These are phyloP conservation scores for Lophius piscatorius DNA, from an alignment of 2,113 vertebrate species.

Conservation along the genomic window DNA sequence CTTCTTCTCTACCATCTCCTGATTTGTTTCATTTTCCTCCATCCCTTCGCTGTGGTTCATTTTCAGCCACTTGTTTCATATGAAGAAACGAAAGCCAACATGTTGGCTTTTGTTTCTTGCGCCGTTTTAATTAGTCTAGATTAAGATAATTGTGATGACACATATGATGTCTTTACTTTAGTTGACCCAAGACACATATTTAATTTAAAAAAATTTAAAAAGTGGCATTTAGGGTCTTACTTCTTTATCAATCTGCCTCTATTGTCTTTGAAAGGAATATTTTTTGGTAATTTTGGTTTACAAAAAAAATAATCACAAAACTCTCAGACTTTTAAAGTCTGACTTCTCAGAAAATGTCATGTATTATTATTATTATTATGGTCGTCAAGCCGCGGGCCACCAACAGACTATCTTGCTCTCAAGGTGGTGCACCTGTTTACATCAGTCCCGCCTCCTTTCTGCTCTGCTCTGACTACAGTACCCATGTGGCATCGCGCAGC, in stretches of 20 bases:
- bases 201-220: too few species aligned
- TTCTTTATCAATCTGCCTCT: background rate
- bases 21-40: background rate
- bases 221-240: too few species aligned
- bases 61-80: conserved; percentile 2
- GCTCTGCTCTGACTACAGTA: conserved; percentile 75
- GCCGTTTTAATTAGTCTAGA: conserved; percentile 8
- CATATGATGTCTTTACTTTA: background rate
- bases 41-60: conserved; percentile 4
- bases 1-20: conserved; percentile 8
- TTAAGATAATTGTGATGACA: conserved; percentile 3
- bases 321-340: too few species aligned
- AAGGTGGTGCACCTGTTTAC: conserved; percentile 80
- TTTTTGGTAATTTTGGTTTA: conserved; percentile 13
- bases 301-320: too few species aligned
- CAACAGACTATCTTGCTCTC: conserved; percentile 19
- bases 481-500: conserved; percentile 78
- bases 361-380: too few species aligned
- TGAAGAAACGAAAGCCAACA: too few species aligned
- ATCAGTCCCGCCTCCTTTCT: conserved; percentile 24
- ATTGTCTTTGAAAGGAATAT: background rate
- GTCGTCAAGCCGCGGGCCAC: conserved; percentile 22
- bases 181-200: background rate
- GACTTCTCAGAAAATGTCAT: too few species aligned
- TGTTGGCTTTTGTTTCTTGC: conserved; percentile 11